These are phyloP conservation scores for Mionectes macconnelli DNA, from an alignment of 2,113 vertebrate genomes.

Conservation along the genomic window DNA sequence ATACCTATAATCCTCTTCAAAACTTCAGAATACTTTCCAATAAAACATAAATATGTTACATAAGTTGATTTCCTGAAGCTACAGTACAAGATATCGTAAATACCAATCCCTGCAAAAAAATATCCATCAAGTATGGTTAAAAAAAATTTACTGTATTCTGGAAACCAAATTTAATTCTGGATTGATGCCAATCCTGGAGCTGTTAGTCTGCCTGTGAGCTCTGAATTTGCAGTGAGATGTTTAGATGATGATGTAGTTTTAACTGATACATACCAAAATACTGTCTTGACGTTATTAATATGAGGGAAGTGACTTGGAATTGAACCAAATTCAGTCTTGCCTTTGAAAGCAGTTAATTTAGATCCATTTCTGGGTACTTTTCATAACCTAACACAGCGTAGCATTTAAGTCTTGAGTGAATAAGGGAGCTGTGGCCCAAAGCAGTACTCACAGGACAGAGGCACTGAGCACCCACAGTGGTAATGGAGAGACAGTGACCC, in stretches of 20 bases:
- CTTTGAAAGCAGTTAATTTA: neutral
- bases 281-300: neutral
- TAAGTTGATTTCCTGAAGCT: constrained; percentile 8
- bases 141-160: neutral
- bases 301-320: neutral
- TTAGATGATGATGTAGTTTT: neutral
- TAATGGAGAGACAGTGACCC: neutral
- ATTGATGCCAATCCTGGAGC: neutral
- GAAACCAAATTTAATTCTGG: neutral
- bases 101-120: neutral
- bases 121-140: neutral
- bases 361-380: neutral
- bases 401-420: neutral
- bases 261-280: neutral
- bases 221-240: neutral
- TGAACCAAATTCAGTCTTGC: neutral
- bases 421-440: neutral
- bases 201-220: neutral
- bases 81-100: neutral
- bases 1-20: neutral
- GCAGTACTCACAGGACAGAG: neutral
- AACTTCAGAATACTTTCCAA: neutral
- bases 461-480: accelerated
- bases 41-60: neutral
- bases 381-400: neutral